Conservation (phyloP, 1,140 invertebrate genomes). For the Akabosia matsudoensis region DNA sequence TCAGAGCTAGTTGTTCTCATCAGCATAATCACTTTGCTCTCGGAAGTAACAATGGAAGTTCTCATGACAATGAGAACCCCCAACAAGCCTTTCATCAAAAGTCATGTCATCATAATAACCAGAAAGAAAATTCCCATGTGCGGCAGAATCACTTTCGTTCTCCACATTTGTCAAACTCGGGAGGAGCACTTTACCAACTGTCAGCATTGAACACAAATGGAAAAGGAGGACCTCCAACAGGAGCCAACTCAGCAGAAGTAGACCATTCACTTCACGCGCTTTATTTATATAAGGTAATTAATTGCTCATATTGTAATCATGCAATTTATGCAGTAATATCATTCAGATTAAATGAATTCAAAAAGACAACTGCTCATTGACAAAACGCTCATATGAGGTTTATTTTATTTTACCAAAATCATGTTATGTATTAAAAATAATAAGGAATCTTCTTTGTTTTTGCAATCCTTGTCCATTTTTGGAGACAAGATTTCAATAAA, state of each 20-base stretch:
- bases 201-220: neutral
- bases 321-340: neutral
- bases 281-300: constrained; percentile 14
- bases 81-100: constrained; percentile 5
- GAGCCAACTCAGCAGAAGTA: neutral
- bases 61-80: constrained; percentile 21
- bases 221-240: neutral
- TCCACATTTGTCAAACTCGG: neutral
- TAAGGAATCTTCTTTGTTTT: too few relatives aligned
- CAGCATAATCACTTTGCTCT: constrained; percentile 2
- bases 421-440: too few relatives aligned
- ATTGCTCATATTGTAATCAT: neutral
- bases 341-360: too few relatives aligned
- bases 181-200: neutral
- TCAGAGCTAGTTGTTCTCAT: neutral
- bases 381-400: too few relatives aligned
- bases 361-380: too few relatives aligned
- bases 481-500: too few relatives aligned
- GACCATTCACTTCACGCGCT: constrained; percentile 17
- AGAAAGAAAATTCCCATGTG: neutral
- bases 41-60: constrained; percentile 1
- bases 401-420: too few relatives aligned
- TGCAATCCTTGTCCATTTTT: too few relatives aligned
- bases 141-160: neutral
- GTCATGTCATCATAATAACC: neutral